These are phyloP conservation scores for Bombyx huttoni DNA, from an alignment of 2,888 invertebrate species.

Conservation along the genomic window DNA sequence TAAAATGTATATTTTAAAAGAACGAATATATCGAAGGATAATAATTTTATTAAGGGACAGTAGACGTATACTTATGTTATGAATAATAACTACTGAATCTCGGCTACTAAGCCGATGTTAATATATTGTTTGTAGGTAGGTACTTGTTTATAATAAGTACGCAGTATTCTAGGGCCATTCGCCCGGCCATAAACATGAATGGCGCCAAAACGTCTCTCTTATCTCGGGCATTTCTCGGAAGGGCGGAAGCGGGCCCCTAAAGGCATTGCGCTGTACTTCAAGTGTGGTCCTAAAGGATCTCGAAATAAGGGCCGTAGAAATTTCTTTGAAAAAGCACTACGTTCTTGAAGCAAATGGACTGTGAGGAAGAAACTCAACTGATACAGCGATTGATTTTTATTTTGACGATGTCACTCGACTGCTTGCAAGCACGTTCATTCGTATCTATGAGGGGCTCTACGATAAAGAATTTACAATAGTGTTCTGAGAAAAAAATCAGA, in stretches of 20 bases:
- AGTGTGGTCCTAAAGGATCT: constrained; percentile 68
- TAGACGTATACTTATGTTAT: background rate
- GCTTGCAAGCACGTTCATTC: constrained; percentile 25
- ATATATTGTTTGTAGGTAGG: constrained; percentile 15
- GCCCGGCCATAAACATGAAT: constrained; percentile 70
- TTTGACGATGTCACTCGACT: constrained; percentile 38
- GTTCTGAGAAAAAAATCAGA: too few relatives aligned
- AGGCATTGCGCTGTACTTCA: constrained; percentile 53
- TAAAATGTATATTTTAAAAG: background rate
- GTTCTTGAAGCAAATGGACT: constrained; percentile 66
- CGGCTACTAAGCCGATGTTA: background rate
- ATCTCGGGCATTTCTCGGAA: constrained; percentile 66
- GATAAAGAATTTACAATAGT: background rate
- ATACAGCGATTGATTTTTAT: constrained; percentile 68
- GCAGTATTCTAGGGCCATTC: constrained; percentile 66
- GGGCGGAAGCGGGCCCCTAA: constrained; percentile 62
- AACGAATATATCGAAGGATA: background rate
- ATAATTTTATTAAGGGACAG: background rate
- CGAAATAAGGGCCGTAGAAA: constrained; percentile 59
- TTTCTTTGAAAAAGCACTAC: constrained; percentile 61
- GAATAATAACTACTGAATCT: background rate
- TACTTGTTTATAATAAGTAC: constrained; percentile 68
- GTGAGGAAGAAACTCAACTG: constrained; percentile 59
- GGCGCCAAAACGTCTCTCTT: constrained; percentile 71
- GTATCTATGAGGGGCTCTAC: constrained; percentile 11